phyloP scores from a whole-genome alignment of 2,797 vertebrate genomes.

The Octomys mimax region DNA sequence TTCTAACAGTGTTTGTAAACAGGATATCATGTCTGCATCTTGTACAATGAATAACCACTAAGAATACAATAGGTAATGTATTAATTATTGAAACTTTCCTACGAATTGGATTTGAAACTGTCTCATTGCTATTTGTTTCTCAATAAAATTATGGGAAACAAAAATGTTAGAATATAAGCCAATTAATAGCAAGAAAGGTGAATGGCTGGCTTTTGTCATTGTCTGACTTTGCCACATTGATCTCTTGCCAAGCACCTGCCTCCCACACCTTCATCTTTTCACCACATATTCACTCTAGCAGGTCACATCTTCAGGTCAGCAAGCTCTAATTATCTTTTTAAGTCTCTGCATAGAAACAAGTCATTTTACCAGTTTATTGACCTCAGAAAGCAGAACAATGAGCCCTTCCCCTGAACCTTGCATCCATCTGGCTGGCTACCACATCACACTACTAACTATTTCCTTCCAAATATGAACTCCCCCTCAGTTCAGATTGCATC shows the following conservation, averaged over 20 bases:
- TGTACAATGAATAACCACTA: no score
- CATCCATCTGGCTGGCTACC: background rate
- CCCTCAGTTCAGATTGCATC: background rate
- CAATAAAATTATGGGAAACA: no score
- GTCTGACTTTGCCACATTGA: background rate
- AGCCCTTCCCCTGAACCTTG: background rate
- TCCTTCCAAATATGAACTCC: background rate
- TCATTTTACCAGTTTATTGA: background rate
- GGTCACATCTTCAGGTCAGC: background rate
- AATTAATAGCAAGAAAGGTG: background rate
- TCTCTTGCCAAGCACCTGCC: background rate
- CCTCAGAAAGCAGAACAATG: background rate
- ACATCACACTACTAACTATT: background rate
- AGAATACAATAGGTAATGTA: no score
- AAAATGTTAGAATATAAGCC: background rate
- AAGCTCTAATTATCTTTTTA: background rate
- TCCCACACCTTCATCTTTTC: background rate
- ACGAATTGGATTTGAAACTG: no score
- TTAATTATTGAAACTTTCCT: no score
- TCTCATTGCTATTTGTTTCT: no score
- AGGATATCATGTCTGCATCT: no score
- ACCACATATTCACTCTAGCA: background rate
- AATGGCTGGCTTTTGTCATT: background rate
- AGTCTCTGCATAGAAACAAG: background rate
- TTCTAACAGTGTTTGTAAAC: no score